Base-by-base conservation (phyloP, 2,888 invertebrate genomes). In the Protophormia terraenovae region DNA sequence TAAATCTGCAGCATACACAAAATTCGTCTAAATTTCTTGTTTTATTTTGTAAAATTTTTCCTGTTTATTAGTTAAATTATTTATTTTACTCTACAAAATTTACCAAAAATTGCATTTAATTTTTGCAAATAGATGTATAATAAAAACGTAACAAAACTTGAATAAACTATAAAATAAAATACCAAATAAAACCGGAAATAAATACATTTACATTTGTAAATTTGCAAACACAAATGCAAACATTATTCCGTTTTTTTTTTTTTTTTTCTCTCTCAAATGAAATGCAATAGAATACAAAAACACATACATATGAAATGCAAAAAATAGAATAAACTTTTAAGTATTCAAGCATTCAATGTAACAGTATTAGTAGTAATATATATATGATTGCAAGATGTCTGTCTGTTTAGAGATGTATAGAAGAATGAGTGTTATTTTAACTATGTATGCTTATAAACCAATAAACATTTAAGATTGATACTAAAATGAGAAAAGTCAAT, bases 141-240 rank as follows among this genome's bases (percentile, higher is more conserved):
- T 22, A 47, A 62, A 72, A 19, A 75, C 10, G 8, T 67, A 67
- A 50, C 14, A 62, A 72, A 55, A 24, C 14, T 19, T 24, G 2
- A 66, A n/a, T 24, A 76, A 41, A 67, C 55, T 76, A 41, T 27
- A 50, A 67, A n/a, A 78, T 29, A 60, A 84, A 85, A 81, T 78
- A 41, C 35, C 53, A 73, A 82, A 85, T 64, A 73, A 77, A 71
- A 78, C 73, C 73, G 81, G 73, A 82, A 69, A 78, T 84, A 69
- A 73, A 78, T 82, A 64, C 58, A 78, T 85, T 78, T 78, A 75
- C 78, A 85, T 82, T 81, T 84, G 76, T 80, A 81, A 67, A 73
- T 67, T 72, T 66, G 45, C 41, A 71, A 85, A 78, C 62, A 73
- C 55, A 77, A 73, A 77, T 73, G 29, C 72, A 84, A 81, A 53